Base-by-base conservation (phyloP, 2,113 vertebrate species). In the Solea senegalensis region DNA sequence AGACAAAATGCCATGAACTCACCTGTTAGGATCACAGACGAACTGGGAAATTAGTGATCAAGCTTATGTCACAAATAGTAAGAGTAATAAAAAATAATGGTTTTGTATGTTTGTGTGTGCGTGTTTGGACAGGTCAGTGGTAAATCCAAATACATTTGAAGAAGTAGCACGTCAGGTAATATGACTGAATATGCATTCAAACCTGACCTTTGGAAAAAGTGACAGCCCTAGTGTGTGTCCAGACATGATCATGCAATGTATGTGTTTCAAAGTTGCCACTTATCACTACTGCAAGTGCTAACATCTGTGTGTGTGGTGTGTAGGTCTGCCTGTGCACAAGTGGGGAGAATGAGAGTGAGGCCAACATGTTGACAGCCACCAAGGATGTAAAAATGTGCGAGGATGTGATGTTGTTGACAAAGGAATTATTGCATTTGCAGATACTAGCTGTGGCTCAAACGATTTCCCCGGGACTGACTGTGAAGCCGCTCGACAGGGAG, bases 281-380 rank as follows among this genome's bases (percentile, higher is more conserved):
- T 82, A 88, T 81, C 81, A 72, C 73, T 83, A 74, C 44, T 2
- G 3, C 5, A 57, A 73, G 73, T 9, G 21, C 61, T 68, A 69
- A 75, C 74, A 60, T 52, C 1, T 65, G 40, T 60, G 56, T 44
- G 54, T 40, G 55, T 52, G 56, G 53, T 28, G 65, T 28, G 65
- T 28, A 12, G 43, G 44, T 56, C 51, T 44, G 26, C 34, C 14
- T 6, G 7, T 26, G 69, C 65, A 21, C 51, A n/a, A 3, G 26
- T 13, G 14, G 28, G 8, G 14, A 81, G 86, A 86, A 40, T 78
- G 84, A 88, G 75, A 84, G 82, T 85, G 79, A 79, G 84, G 80
- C 79, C 82, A 86, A 74, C 73, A 15, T 77, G 76, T 85, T 83
- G 87, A 90, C 86, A 87, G 82, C 66, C 48, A 69, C 74, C 74